Evolutionary conservation across 2,888 invertebrate species (phyloP).

Genomic region (Acanthosepion lycidas): DNA sequence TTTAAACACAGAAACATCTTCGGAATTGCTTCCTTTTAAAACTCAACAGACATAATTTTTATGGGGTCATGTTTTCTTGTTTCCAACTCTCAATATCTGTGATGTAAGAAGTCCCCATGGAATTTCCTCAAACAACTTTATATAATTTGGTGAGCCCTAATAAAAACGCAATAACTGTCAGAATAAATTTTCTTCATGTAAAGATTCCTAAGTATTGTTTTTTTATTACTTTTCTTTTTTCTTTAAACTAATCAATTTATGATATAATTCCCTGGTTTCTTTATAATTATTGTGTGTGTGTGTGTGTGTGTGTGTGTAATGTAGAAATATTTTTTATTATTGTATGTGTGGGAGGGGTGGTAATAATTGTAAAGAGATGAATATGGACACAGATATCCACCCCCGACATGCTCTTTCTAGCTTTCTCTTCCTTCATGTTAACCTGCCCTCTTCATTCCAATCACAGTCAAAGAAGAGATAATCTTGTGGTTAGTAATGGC

Average conservation of each 20-base stretch:
- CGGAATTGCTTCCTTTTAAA: neutral
- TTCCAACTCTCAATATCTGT: neutral
- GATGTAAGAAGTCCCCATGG: neutral
- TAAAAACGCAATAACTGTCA: slow-evolving; percentile 17
- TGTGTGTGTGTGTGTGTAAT: neutral
- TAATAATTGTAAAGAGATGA: neutral
- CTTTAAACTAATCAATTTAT: slow-evolving; percentile 25
- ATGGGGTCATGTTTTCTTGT: neutral
- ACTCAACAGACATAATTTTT: neutral
- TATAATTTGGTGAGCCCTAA: neutral
- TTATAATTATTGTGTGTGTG: neutral
- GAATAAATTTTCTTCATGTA: neutral
- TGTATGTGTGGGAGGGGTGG: neutral
- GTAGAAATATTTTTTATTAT: neutral
- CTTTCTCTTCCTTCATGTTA: neutral
- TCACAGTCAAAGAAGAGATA: neutral
- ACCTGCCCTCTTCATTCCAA: neutral
- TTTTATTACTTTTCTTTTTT: neutral
- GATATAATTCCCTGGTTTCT: neutral
- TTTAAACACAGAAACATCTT: neutral
- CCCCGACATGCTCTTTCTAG: neutral
- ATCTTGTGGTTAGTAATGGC: neutral
- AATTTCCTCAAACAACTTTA: neutral
- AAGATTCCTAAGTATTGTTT: neutral
- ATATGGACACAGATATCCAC: neutral